Base-by-base conservation (phyloP, 2,888 invertebrate genomes). In the Rhagonycha lutea region DNA sequence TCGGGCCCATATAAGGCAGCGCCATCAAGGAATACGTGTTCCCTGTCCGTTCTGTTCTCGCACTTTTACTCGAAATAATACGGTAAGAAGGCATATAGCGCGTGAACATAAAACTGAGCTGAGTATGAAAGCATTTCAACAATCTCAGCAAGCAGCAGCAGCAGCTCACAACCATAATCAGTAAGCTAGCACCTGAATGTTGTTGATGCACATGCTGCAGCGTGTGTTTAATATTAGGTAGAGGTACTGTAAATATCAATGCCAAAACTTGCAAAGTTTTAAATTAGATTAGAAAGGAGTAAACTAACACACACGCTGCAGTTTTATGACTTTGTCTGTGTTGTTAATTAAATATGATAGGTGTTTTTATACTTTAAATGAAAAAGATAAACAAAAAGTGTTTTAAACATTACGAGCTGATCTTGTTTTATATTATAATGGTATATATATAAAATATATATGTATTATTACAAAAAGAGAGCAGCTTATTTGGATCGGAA, bases 11-110 rank as follows among this genome's bases (percentile, higher is more conserved):
- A 96, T 96, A 86, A 91, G 96, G 73, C 96, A 96, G 87, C 93
- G 96, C 86, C 96, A 96, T 89, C 96, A 96, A 89, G 96, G 96
- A 83, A 96, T 96, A 84, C 92, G 96, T 72, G 96, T 96, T 86
- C 96, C 96, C 73, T 96, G 96, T 88, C 96, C 96, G 77, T 96
- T 95, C 88, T 96, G 96, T 89, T 91, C 94, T 85, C 93, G 96
- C 84, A 96, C 96, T 67, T 96, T 96, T 89, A 96, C 96, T 82
- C 92, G 96, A 84, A 96, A 96, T 91, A 96, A 96, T 90, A 96
- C 96, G 29, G 96, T 96, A 84, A 92, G 96, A 79, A 92, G 96
- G 80, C 96, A 96, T 88, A 96, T 96, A 87, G 96, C 96, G 32
- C 92, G 96, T 82, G 96, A 96, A 89, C 96, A 96, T 85, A 96